phyloP scores from a whole-genome alignment of 2,888 invertebrate genomes.

The Tipula helvola region DNA sequence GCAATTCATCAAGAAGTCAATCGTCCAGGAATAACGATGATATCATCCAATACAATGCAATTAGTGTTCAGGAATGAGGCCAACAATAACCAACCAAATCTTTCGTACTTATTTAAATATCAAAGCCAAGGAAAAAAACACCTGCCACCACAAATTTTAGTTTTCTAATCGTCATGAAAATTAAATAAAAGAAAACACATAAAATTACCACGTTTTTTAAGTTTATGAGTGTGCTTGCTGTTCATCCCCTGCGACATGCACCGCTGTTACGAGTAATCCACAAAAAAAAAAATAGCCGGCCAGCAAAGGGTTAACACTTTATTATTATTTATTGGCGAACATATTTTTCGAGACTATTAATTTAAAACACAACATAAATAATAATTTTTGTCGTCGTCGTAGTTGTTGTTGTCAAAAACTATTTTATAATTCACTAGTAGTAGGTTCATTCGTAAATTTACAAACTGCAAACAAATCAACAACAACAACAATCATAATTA shows the following conservation, averaged over 20 bases:
- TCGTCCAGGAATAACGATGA: neutral
- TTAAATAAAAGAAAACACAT: neutral
- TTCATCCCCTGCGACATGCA: neutral
- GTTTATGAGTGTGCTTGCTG: neutral
- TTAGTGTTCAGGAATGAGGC: neutral
- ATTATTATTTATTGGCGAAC: neutral
- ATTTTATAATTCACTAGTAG: neutral
- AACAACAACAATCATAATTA: neutral
- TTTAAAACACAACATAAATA: neutral
- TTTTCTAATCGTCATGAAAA: neutral
- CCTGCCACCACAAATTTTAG: neutral
- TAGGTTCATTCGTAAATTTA: neutral
- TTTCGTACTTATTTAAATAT: neutral
- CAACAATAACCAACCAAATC: neutral
- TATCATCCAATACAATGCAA: neutral
- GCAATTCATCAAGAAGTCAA: neutral
- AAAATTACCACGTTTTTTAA: neutral
- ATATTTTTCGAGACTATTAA: neutral
- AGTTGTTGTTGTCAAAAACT: neutral
- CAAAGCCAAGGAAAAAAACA: neutral
- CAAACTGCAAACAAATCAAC: neutral
- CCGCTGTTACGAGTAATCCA: neutral
- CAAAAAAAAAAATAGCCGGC: neutral
- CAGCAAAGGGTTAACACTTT: neutral
- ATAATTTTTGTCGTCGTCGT: neutral